Evolutionary conservation across 2,888 invertebrate species (phyloP).

Genomic region (Tenodera sinensis): DNA sequence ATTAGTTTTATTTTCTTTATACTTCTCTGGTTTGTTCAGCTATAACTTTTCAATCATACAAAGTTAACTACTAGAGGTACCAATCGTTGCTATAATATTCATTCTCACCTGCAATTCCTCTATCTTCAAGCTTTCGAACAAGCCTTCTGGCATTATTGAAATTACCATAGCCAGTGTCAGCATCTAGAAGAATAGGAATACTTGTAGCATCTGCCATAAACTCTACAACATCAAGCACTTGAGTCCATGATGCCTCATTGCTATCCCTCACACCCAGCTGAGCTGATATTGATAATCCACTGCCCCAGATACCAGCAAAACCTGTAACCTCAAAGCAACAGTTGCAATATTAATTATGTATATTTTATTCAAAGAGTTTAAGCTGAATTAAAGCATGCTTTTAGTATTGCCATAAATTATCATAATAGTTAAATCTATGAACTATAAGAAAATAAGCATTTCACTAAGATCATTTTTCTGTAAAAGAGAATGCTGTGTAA

Average conservation of each 20-base stretch:
- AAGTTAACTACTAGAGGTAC: too few species aligned
- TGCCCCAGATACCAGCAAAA: constrained; percentile 46
- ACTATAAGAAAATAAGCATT: background rate
- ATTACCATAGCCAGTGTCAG: constrained; percentile 49
- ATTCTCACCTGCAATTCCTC: constrained; percentile 44
- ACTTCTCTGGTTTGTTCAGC: too few species aligned
- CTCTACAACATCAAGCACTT: constrained; percentile 45
- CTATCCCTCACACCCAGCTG: constrained; percentile 46
- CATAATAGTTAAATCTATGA: background rate
- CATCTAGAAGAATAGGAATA: constrained; percentile 47
- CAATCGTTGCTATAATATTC: background rate
- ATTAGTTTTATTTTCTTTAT: too few species aligned
- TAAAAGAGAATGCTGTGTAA: too few species aligned
- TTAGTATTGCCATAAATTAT: background rate
- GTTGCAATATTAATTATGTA: background rate
- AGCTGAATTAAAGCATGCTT: background rate
- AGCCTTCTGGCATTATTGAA: constrained; percentile 48
- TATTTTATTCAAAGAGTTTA: background rate
- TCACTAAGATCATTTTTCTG: too few species aligned
- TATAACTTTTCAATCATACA: too few species aligned
- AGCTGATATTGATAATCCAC: constrained; percentile 46
- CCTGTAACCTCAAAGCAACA: constrained; percentile 30
- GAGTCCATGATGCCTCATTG: constrained; percentile 49
- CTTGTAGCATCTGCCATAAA: constrained; percentile 47
- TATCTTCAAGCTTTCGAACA: constrained; percentile 45